Base-by-base conservation (phyloP, 1,140 invertebrate genomes). In the Gonatopus flavifemur region DNA sequence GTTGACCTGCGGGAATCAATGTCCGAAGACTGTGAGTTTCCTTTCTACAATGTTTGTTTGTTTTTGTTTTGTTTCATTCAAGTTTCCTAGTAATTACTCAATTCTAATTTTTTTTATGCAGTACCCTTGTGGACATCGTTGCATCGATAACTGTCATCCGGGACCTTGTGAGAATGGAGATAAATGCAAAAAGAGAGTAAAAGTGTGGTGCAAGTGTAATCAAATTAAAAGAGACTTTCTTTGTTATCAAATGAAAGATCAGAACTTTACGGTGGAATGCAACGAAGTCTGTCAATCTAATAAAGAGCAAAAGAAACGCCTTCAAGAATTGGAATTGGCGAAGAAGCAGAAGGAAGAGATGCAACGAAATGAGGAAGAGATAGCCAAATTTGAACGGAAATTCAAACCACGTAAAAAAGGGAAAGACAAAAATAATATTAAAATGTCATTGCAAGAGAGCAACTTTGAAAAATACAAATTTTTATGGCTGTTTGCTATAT, bases 1-100 rank as follows among this genome's bases (percentile, higher is more conserved):
- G 54, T 78, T 86, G 20, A 86, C 84, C 48, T 94, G 92, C 69
- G 85, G 86, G 37, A 91, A 91, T 70, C 89, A 89, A 49, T 97
- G 94, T 69, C 87, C 91, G 1, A 92, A 88, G 77, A 86, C 83
- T 80, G 89, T 91, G 76, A 81, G 76, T 77, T 52, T 39, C 24
- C 25, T 35, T 50, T 37, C 19, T 32, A 31, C 6, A 24, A 13
- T 13, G 32, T 15, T 7, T 13, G 7, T 15, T 9, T 33, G 32
- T 33, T 7, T 33, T 9, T 13, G 13, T 15, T 7, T 9, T 33
- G 5, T 9, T 15, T 10, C 7, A 25, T 33, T 5, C 9, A 25
- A 18, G 10, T 37, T 44, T n/a, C n/a, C 21, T 46, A 37, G n/a
- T 30, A n/a, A 43, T 24, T 25, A 2, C 28, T 8, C 1, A 41